Base-by-base conservation (phyloP, 2,797 vertebrate species). In the Silurus aristotelis region DNA sequence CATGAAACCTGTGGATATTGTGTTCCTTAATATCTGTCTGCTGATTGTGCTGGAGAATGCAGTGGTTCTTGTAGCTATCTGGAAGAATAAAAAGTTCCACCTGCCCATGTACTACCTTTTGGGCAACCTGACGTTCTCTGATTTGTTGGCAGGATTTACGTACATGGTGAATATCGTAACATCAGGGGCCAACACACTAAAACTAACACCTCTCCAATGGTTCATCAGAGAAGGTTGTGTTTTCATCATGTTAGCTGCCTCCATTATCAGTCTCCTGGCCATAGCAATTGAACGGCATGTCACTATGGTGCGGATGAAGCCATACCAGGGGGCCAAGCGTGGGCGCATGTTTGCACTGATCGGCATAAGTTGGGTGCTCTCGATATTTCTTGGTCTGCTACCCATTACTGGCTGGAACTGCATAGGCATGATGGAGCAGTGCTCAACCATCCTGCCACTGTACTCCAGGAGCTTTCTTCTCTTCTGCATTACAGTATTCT, bases 201-300 rank as follows among this genome's bases (percentile, higher is more conserved):
- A 63, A 1, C 93, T 98, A 90, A 98, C 97, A 20, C 97, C 97
- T 0, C 89, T 95, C 70, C 92, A 95, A 86, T 98, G 97, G 95
- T 97, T 98, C 86, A 91, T 96, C 8, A 91, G 97, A 31, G 97
- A 97, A 71, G 97, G 96, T 0, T 95, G 97, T 0, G 96, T 97
- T 80, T 97, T 97, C 88, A 95, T 97, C 91, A 97, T 96, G 20
- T 91, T 98, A 43, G 92, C 96, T 0, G 97, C 97, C 0, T 98
- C 97, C 0, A 91, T 98, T 90, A 93, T 98, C 90, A 97, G 97
- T 85, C 93, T 98, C 56, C 91, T 98, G 86, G 97, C 97, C 85
- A 97, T 98, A 0, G 97, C 97, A 27, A 96, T 98, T 0, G 97
- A 98, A 91, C 95, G 97, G 2, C 95, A 97, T n/a, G 94, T 97